Evolutionary conservation across 2,888 invertebrate species (phyloP).

Genomic region (Epirrita christyi): DNA sequence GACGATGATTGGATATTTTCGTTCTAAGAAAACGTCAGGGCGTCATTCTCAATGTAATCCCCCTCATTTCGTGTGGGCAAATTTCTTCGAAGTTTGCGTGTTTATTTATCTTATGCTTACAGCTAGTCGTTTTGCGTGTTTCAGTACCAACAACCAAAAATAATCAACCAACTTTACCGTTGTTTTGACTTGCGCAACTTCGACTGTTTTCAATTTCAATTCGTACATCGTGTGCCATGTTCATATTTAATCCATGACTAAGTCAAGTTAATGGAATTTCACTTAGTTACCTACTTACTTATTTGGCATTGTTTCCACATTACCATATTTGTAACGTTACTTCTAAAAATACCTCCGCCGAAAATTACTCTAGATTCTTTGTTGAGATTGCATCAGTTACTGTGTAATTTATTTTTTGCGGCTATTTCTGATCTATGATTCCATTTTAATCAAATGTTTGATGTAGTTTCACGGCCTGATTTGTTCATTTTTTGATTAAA

Average conservation of each 20-base stretch:
- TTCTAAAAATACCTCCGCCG: not conserved
- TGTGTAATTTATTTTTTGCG: slow-evolving; percentile 25
- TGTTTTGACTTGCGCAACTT: slow-evolving; percentile 57
- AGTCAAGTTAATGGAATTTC: slow-evolving; percentile 34
- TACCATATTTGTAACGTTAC: not conserved
- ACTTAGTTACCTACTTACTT: slow-evolving; percentile 21
- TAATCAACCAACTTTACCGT: slow-evolving; percentile 69
- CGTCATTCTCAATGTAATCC: slow-evolving; percentile 68
- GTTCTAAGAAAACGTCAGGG: slow-evolving; percentile 58
- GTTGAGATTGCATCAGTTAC: slow-evolving; percentile 17
- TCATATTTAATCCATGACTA: slow-evolving; percentile 33
- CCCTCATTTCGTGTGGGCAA: slow-evolving; percentile 60
- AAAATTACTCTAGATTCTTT: slow-evolving; percentile 17
- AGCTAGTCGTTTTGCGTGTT: slow-evolving; percentile 71
- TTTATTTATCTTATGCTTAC: slow-evolving; percentile 71
- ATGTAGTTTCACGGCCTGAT: slow-evolving; percentile 36
- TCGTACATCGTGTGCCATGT: slow-evolving; percentile 38
- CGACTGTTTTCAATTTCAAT: slow-evolving; percentile 52
- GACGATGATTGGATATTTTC: slow-evolving; percentile 56
- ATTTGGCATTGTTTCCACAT: slow-evolving; percentile 14
- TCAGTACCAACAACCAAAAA: slow-evolving; percentile 65
- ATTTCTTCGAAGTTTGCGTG: slow-evolving; percentile 77
- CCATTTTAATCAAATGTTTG: slow-evolving; percentile 32
- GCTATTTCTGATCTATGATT: slow-evolving; percentile 26
- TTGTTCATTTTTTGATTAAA: slow-evolving; percentile 50